phyloP scores from a whole-genome alignment of 1,140 invertebrate species.

The Drosophila watanabei region DNA sequence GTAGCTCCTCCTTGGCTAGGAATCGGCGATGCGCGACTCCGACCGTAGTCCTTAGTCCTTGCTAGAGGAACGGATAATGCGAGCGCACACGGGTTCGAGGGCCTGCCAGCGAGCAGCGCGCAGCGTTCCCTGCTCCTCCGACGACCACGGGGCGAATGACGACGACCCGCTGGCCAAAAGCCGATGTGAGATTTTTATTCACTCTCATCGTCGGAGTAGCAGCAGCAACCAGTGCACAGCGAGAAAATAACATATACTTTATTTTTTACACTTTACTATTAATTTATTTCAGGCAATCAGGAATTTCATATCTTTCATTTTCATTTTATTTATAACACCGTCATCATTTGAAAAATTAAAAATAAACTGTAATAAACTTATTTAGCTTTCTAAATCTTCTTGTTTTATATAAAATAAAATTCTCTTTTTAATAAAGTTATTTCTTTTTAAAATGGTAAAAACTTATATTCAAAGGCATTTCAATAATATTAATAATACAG shows the following conservation, averaged over 20 bases:
- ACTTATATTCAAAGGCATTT: no score
- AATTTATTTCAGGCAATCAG: no score
- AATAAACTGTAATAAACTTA: no score
- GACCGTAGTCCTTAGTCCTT: conserved; percentile 15
- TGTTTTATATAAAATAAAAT: no score
- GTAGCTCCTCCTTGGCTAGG: neutral
- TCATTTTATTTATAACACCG: no score
- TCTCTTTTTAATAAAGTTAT: no score
- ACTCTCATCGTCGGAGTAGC: conserved; percentile 16
- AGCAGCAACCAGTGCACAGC: neutral
- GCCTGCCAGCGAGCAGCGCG: conserved; percentile 27
- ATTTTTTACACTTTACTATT: no score
- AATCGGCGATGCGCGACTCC: conserved; percentile 26
- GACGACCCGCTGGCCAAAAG: conserved; percentile 15
- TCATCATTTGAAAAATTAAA: no score
- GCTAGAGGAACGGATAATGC: conserved; percentile 27
- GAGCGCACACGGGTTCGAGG: conserved; percentile 12
- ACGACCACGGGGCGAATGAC: conserved; percentile 28
- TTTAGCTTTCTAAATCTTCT: no score
- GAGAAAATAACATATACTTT: neutral
- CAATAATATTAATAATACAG: no score
- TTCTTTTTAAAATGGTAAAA: no score
- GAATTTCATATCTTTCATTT: no score
- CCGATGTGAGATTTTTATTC: conserved; percentile 40
- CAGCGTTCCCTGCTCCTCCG: conserved; percentile 17